These are phyloP conservation scores for Harpegnathos saltator DNA, from an alignment of 1,140 invertebrate genomes.

Conservation along the genomic window DNA sequence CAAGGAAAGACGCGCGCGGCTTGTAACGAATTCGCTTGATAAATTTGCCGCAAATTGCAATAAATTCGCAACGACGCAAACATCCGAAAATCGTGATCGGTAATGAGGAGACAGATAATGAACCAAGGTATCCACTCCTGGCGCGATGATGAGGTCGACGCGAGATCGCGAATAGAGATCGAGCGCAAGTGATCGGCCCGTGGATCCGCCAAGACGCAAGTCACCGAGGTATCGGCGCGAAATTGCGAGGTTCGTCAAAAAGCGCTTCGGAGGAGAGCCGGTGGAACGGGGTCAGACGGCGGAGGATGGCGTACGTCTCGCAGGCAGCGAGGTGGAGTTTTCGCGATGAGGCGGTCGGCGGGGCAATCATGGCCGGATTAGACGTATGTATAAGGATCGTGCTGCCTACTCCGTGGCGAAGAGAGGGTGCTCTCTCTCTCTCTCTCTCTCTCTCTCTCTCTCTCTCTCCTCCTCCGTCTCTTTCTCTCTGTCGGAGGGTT, in stretches of 20 bases:
- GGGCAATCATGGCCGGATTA: conserved; percentile 84
- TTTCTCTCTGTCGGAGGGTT: no score
- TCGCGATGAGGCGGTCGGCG: conserved; percentile 68
- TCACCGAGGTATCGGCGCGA: background rate
- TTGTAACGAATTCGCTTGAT: background rate
- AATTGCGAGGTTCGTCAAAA: conserved; percentile 54
- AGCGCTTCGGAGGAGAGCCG: conserved; percentile 38
- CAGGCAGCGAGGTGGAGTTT: conserved; percentile 70
- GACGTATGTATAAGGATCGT: conserved; percentile 79
- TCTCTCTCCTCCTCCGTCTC: no score
- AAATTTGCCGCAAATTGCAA: background rate
- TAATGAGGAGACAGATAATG: conserved; percentile 6
- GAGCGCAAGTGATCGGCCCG: no score
- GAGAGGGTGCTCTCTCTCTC: conserved; percentile 15
- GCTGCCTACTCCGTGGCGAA: conserved; percentile 55
- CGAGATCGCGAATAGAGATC: background rate
- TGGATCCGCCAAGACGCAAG: no score
- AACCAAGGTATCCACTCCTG: no score
- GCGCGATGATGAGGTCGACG: no score
- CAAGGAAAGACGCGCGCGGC: background rate
- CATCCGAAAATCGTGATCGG: conserved; percentile 2
- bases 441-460: no score
- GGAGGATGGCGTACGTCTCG: conserved; percentile 58
- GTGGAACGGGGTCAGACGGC: conserved; percentile 45
- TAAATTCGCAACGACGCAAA: background rate